phyloP scores from a whole-genome alignment of 2,888 invertebrate genomes.

The Drosophila kambysellisi region DNA sequence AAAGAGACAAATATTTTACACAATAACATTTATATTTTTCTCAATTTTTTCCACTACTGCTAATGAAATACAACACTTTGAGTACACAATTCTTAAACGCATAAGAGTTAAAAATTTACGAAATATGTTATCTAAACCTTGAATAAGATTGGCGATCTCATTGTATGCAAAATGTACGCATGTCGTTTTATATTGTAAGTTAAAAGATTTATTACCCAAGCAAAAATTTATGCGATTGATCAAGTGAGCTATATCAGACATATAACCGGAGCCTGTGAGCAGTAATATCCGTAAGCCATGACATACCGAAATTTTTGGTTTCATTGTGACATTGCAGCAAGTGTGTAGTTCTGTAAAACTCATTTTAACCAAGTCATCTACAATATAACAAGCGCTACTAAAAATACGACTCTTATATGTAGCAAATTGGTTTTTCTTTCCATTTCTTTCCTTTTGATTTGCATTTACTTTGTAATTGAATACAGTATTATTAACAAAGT shows the following conservation, averaged over 20 bases:
- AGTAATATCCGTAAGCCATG: conserved; percentile 62
- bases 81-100: conserved; percentile 72
- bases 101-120: conserved; percentile 62
- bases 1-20: conserved; percentile 10
- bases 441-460: conserved; percentile 63
- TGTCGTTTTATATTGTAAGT: conserved; percentile 63
- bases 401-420: conserved; percentile 62
- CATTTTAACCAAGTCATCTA: conserved; percentile 70
- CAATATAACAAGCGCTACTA: conserved; percentile 61
- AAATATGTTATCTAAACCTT: conserved; percentile 54
- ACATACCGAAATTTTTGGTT: conserved; percentile 72
- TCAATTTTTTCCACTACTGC: conserved; percentile 59
- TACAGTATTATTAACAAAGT: conserved; percentile 71
- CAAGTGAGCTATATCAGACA: conserved; percentile 67
- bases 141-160: conserved; percentile 60
- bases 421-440: conserved; percentile 62
- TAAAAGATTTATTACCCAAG: conserved; percentile 68
- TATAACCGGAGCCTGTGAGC: conserved; percentile 60
- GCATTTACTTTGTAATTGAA: conserved; percentile 30
- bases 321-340: conserved; percentile 79
- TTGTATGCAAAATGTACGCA: conserved; percentile 64
- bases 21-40: conserved; percentile 11
- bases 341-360: conserved; percentile 64
- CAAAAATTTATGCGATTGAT: conserved; percentile 73
- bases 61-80: conserved; percentile 76